These are phyloP conservation scores for Spisula solida DNA, from an alignment of 2,888 invertebrate genomes.

Conservation along the genomic window DNA sequence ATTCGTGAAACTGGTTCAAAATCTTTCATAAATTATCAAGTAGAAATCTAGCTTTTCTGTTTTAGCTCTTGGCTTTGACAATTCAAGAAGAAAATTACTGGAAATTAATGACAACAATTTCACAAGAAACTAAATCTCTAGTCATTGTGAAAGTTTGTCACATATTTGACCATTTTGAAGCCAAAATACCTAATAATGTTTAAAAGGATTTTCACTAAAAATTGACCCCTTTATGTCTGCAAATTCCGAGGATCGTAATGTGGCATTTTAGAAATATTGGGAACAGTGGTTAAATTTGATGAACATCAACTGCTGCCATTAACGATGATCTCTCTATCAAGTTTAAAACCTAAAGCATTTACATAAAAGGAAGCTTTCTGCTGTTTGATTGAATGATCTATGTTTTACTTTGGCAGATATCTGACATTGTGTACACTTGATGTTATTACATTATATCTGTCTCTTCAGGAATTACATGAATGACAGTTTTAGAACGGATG, in stretches of 20 bases:
- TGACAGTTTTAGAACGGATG: conserved; percentile 98
- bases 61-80: conserved; percentile 17
- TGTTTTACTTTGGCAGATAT: background rate
- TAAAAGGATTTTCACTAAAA: too few species aligned
- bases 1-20: conserved; percentile 46
- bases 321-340: background rate
- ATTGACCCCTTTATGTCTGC: too few species aligned
- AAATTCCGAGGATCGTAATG: too few species aligned
- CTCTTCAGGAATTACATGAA: conserved; percentile 97
- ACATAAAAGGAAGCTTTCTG: conserved; percentile 64
- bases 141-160: too few species aligned
- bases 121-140: too few species aligned
- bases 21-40: background rate
- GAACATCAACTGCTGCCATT: background rate
- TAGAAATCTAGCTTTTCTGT: conserved; percentile 59
- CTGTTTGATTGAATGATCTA: background rate
- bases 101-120: too few species aligned
- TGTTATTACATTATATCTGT: background rate
- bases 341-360: conserved; percentile 16
- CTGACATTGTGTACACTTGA: background rate
- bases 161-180: too few species aligned
- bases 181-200: too few species aligned
- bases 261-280: too few species aligned
- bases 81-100: background rate
- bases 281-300: too few species aligned